These are phyloP conservation scores for Andrena hattorfiana DNA, from an alignment of 2,888 invertebrate genomes.

Conservation along the genomic window DNA sequence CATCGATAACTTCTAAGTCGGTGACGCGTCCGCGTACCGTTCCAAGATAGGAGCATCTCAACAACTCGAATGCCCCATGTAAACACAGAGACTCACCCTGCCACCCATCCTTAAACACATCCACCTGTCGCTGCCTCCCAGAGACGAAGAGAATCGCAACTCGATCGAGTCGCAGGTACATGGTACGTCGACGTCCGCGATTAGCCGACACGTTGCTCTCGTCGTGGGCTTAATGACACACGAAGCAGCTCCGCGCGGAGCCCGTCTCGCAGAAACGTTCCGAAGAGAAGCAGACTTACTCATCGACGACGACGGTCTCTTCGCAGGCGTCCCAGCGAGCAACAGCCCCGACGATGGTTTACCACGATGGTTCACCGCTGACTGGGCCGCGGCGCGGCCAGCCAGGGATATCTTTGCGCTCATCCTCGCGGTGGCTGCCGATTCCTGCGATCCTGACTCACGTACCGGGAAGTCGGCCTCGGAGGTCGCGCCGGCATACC, in stretches of 20 bases:
- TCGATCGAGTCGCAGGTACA: no score
- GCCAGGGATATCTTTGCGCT: constrained; percentile 79
- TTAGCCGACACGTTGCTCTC: neutral
- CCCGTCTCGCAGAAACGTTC: neutral
- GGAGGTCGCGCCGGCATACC: constrained; percentile 64
- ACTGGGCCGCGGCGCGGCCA: constrained; percentile 73
- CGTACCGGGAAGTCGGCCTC: constrained; percentile 75
- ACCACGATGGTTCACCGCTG: constrained; percentile 75
- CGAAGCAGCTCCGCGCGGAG: constrained; percentile 8
- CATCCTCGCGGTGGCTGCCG: constrained; percentile 71
- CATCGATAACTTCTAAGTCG: neutral
- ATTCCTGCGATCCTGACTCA: constrained; percentile 77
- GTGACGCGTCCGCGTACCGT: neutral
- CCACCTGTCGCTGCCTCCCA: no score
- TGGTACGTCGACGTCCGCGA: no score
- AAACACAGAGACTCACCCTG: no score
- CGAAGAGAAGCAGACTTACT: constrained; percentile 59
- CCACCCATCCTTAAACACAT: no score
- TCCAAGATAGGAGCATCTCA: no score
- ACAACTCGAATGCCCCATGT: no score
- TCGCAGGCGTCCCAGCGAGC: constrained; percentile 62
- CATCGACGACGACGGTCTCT: constrained; percentile 65
- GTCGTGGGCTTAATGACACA: constrained; percentile 17
- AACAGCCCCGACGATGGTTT: constrained; percentile 64
- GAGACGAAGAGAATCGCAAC: no score